Evolutionary conservation across 2,888 invertebrate genomes (phyloP), one percentile per base, ranked within the genome.

Genomic region (Ypsolopha scabrella): DNA sequence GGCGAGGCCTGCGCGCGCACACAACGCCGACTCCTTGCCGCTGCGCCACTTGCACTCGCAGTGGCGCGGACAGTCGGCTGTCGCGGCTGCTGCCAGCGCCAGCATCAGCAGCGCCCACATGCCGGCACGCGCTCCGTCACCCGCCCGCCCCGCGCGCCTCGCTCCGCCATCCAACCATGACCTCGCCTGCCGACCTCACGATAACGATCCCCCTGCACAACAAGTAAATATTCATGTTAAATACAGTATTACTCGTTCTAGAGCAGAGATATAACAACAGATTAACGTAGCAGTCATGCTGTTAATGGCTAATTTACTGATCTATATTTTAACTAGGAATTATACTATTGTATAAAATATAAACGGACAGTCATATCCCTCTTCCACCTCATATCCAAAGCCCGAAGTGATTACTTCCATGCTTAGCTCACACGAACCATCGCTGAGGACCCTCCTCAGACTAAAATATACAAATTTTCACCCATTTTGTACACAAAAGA

Each of bases 31-130:
- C 80, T 94, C 94, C 77, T 95, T 95, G 64, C 94, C 94, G 70
- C 91, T 92, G 75, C 93, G 93, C 95, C 95, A 95, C 80, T 94
- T 94, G 88, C 95, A 95, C 78, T 94, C 93, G 82, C 95, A 95
- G 62, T 91, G 87, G 56, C 88, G 88, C 51, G 93, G 93, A 71
- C 93, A 93, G 63, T 91, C 91, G 67, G 90, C 89, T 66, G 86
- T 79, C 63, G 87, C 86, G 68, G 79, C 80, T 66, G 78, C 81
- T 70, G 78, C 80, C 75, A 82, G 66, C 59, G 80, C 71, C 58
- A 80, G 70, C 75, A 80, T 64, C 67, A 81, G 67, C 74, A 80
- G 68, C 70, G 91, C 92, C 82, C 82, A 94, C 71, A 85, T 86
- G 58, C 90, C 92, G 73, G 81, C 94, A 51, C 88, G 90, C 70